Base-by-base conservation (phyloP, 2,888 invertebrate genomes). In the Tachina lurida region DNA sequence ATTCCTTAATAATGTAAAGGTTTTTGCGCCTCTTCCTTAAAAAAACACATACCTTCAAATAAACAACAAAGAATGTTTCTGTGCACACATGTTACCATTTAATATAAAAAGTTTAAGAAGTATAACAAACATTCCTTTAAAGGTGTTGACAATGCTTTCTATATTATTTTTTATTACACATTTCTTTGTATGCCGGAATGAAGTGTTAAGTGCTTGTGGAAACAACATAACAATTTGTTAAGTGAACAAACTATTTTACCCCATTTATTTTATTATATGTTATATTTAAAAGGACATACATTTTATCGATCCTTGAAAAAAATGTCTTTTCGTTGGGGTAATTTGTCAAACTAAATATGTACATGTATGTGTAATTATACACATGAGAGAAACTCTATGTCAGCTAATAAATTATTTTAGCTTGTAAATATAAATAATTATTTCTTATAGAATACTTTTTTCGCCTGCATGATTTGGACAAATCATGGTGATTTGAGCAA, bases 201-300 rank as follows among this genome's bases (percentile, higher is more conserved):
- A 75, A 81, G 67, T 81, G 67, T 74, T 81, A 75, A 75, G 68
- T 81, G 68, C 54, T 67, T 74, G 74, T 68, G 12, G 71, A 81
- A 75, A 52, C 60, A 74, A 58, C 60, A 81, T 68, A 68, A 68
- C 67, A 81, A 75, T 81, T 81, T 80, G 81, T 75, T 75, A 62
- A 75, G 31, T 54, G 67, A 52, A 39, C 67, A 54, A 60, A 60
- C 52, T 17, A 65, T 68, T 60, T 45, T 60, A 68, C 68, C 13
- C 39, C 65, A 58, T n/a, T 73, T 77, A 3, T 39, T 17, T 31
- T 68, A 8, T 47, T 65, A 3, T 3, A 22, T 9, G 19, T 13
- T 10, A 7, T 31, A 7, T 31, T 31, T 31, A n/a, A 65, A 45
- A 75, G 45, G 45, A 67, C 45, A 63, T 39, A 63, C 17, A 63